Evolutionary conservation across 2,797 vertebrate species (phyloP).

Genomic region (Psittacula echo): DNA sequence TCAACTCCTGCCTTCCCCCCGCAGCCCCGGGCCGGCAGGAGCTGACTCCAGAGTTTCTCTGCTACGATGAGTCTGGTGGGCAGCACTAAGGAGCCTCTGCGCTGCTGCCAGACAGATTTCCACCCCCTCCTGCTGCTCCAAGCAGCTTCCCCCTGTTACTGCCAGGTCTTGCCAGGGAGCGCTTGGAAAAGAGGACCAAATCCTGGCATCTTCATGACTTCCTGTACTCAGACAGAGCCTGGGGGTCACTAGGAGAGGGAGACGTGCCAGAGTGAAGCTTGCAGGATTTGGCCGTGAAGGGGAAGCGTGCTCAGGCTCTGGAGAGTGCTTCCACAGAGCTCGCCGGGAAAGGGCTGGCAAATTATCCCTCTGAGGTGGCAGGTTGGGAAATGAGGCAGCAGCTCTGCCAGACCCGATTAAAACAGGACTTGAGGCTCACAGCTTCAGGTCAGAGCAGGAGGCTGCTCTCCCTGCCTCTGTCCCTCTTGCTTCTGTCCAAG

Average conservation of each 20-base stretch:
- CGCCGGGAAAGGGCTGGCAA: background rate
- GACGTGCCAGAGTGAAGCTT: background rate
- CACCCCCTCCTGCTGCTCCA: slow-evolving; percentile 15
- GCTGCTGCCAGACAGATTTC: slow-evolving; percentile 46
- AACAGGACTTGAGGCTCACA: slow-evolving; percentile 11
- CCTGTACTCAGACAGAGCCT: background rate
- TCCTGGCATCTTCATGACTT: slow-evolving; percentile 4
- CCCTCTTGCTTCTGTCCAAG: background rate
- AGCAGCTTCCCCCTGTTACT: background rate
- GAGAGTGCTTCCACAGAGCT: background rate
- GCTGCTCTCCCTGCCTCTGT: background rate
- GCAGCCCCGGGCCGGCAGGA: slow-evolving; percentile 66
- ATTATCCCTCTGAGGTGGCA: slow-evolving; percentile 19
- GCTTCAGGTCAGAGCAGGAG: slow-evolving; percentile 23
- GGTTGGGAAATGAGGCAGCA: background rate
- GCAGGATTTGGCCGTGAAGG: background rate
- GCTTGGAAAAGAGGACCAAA: background rate
- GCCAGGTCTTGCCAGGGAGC: background rate
- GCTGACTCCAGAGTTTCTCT: slow-evolving; percentile 73
- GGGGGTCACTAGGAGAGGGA: background rate
- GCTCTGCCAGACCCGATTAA: slow-evolving; percentile 55
- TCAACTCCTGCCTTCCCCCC: slow-evolving; percentile 55
- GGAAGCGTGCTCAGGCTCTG: background rate
- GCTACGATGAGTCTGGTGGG: slow-evolving; percentile 66
- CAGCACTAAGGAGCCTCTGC: slow-evolving; percentile 45